Evolutionary conservation across 2,888 invertebrate species (phyloP).

Genomic region (Oeneis ivallda): DNA sequence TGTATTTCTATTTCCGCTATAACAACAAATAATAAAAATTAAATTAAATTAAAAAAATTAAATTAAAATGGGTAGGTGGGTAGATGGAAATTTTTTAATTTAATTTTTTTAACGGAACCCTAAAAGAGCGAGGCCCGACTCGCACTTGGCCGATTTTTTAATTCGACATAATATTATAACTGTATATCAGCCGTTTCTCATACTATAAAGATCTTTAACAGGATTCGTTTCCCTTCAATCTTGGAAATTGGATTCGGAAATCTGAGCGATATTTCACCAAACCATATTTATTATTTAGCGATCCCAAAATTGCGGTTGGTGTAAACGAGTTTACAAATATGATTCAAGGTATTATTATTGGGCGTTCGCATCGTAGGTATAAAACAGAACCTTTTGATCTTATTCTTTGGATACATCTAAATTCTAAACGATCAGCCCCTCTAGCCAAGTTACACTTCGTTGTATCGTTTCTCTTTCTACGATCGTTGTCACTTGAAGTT

Average conservation of each 20-base stretch:
- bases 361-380: constrained; percentile 7
- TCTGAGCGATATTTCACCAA: constrained; percentile 19
- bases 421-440: too few species aligned
- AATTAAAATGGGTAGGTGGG: too few species aligned
- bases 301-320: constrained; percentile 5
- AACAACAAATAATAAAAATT: too few species aligned
- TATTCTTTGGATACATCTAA: constrained; percentile 21
- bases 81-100: too few species aligned
- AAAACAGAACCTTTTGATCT: constrained; percentile 28
- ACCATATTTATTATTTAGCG: constrained; percentile 38
- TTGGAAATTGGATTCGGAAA: constrained; percentile 32
- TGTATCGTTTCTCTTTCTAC: too few species aligned
- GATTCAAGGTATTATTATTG: constrained; percentile 27
- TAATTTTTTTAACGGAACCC: too few species aligned
- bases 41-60: too few species aligned
- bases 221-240: constrained; percentile 30
- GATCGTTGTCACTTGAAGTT: too few species aligned
- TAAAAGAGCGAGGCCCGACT: too few species aligned
- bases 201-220: constrained; percentile 25
- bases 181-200: neutral
- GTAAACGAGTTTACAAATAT: constrained; percentile 17
- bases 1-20: too few species aligned
- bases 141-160: too few species aligned
- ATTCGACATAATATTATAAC: neutral
- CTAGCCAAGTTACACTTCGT: too few species aligned